phyloP scores from a whole-genome alignment of 2,113 vertebrate species.

The Forbesichthys agassizii region DNA sequence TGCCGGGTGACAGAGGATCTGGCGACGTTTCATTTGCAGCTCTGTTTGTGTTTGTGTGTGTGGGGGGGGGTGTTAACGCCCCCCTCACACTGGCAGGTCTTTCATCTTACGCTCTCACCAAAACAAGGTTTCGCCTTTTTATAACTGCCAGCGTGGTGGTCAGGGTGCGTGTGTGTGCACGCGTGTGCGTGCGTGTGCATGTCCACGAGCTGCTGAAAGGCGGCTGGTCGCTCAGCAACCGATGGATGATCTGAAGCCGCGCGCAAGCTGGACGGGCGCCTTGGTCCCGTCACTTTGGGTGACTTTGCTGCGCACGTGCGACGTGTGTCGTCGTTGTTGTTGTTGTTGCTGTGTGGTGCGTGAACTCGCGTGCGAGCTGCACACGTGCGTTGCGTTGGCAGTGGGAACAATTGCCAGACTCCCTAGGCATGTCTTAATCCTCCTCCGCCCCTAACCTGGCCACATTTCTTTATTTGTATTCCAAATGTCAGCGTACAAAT shows the following conservation, averaged over 20 bases:
- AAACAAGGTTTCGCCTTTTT: background rate
- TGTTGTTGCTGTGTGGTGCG: constrained; percentile 1
- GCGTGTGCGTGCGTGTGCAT: background rate
- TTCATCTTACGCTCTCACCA: background rate
- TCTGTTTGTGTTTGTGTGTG: no score
- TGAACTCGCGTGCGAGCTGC: constrained; percentile 14
- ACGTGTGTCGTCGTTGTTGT: constrained; percentile 16
- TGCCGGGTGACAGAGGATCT: no score
- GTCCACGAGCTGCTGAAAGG: background rate
- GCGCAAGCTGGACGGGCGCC: background rate
- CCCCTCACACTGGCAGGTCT: constrained; percentile 2
- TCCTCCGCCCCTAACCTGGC: constrained; percentile 65
- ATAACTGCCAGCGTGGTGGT: background rate
- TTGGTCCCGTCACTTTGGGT: background rate
- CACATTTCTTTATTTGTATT: constrained; percentile 81
- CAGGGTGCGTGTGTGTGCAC: background rate
- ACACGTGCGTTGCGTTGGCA: constrained; percentile 13
- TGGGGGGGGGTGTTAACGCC: background rate
- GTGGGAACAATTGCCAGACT: constrained; percentile 69
- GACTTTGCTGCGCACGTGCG: constrained; percentile 25
- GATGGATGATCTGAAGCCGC: background rate
- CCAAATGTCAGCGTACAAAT: constrained; percentile 83
- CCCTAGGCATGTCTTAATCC: constrained; percentile 69
- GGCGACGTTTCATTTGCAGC: no score
- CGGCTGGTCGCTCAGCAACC: background rate